Conservation (phyloP, 2,797 vertebrate genomes). For the Microctenopoma steveboyesi region DNA sequence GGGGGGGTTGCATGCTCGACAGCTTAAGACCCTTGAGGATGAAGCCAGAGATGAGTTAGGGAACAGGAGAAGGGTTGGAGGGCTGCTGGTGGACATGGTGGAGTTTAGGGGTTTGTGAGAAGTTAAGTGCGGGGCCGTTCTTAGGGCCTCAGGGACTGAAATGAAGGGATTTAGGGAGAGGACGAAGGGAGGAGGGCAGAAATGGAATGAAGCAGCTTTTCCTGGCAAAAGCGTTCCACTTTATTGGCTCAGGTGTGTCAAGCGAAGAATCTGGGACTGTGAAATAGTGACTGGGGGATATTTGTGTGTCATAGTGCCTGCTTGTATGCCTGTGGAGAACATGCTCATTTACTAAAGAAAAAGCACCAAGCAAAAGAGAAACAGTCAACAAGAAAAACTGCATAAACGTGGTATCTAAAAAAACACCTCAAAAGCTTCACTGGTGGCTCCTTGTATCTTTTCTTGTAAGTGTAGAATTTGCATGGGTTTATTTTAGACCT, state of each 20-base stretch:
- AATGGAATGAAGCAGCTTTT: constrained; percentile 75
- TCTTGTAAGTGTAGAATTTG: too few relatives aligned
- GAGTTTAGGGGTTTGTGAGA: constrained; percentile 67
- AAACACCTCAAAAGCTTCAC: background rate
- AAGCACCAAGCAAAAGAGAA: constrained; percentile 19
- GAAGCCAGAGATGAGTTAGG: constrained; percentile 53
- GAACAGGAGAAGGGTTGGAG: constrained; percentile 44
- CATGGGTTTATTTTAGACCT: background rate
- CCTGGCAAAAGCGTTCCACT: constrained; percentile 73
- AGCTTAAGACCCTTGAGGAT: constrained; percentile 45
- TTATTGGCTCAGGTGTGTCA: constrained; percentile 83
- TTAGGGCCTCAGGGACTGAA: constrained; percentile 58
- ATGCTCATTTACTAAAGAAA: background rate
- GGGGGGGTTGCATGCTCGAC: constrained; percentile 45
- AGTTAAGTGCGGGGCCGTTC: constrained; percentile 70
- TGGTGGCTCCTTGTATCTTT: too few relatives aligned
- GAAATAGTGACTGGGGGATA: constrained; percentile 48
- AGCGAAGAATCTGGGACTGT: constrained; percentile 62
- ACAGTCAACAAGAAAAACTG: background rate
- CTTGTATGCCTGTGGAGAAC: constrained; percentile 29
- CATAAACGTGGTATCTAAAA: background rate
- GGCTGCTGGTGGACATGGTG: constrained; percentile 37
- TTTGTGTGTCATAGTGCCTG: constrained; percentile 32
- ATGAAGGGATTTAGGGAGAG: constrained; percentile 25
- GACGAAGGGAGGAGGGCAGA: constrained; percentile 13